Conservation (phyloP, 2,888 invertebrate species). For the Unio pictorum region DNA sequence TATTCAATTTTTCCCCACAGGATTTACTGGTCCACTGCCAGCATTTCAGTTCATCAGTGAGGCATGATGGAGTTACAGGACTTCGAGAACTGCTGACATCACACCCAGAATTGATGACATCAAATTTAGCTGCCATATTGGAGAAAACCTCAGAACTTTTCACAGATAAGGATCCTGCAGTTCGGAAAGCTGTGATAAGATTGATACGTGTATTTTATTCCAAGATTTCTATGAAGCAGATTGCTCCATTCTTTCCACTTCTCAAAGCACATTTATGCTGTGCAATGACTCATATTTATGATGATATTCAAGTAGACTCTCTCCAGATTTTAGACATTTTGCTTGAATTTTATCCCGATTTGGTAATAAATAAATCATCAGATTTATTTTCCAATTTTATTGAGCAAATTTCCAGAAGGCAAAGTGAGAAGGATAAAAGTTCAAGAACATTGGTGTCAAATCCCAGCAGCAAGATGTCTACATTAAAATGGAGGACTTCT, state of each 20-base stretch:
- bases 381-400: slow-evolving; percentile 86
- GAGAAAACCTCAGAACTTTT: slow-evolving; percentile 80
- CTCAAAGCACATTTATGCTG: slow-evolving; percentile 86
- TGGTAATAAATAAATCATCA: slow-evolving; percentile 80
- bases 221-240: slow-evolving; percentile 34
- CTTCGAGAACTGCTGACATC: slow-evolving; percentile 75
- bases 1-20: slow-evolving; percentile 63
- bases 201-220: slow-evolving; percentile 69
- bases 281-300: slow-evolving; percentile 91
- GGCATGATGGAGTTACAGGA: slow-evolving; percentile 77
- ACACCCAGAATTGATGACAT: slow-evolving; percentile 74
- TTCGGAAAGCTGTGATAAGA: slow-evolving; percentile 74
- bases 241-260: slow-evolving; percentile 82
- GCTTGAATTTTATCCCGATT: slow-evolving; percentile 78
- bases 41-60: slow-evolving; percentile 82
- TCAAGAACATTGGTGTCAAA: slow-evolving; percentile 80
- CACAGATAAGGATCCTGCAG: slow-evolving; percentile 80
- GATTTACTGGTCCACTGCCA: slow-evolving; percentile 81
- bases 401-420: slow-evolving; percentile 82
- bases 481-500: slow-evolving; percentile 84
- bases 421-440: slow-evolving; percentile 26
- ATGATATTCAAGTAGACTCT: slow-evolving; percentile 86
- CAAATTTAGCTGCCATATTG: slow-evolving; percentile 80
- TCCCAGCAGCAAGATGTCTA: slow-evolving; percentile 82
- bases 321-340: slow-evolving; percentile 84